Base-by-base conservation (phyloP, 2,888 invertebrate species). In the Leptopilina myrica region DNA sequence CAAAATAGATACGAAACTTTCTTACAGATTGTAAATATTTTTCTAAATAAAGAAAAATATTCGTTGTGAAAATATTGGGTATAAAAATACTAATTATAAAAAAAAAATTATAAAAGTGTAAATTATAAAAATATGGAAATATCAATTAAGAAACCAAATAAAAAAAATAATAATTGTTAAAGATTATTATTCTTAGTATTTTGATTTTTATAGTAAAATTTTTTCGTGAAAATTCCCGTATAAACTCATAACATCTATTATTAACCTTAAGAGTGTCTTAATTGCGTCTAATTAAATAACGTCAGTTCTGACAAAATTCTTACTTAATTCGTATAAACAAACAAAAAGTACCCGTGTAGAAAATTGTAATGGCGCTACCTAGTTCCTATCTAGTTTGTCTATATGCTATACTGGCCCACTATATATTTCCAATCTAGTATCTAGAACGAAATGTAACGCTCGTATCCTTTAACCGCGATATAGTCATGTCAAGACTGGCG, bases 201-300 rank as follows among this genome's bases (percentile, higher is more conserved):
- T 7, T 12, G 11, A 49, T 2, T 69, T 53, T 20, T 20, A 49
- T 49, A 26, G 33, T 26, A 33, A 43, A 14, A 26, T 65, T 6
- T 14, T 14, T 67, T 69, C 12, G 53, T 15, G 14, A 0, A 46
- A 14, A 14, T 14, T 46, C 15, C 7, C 26, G 49, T 20, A 49
- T 69, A 69, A 69, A 53, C 5, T 1, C 40, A 33, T 1, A 69
- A 53, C 49, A 7, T 69, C 33, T 69, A 69, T 69, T 53, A 26
- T 69, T 69, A 69, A 49, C 46, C 14, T 53, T 69, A 69, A 33
- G 26, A 69, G 53, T 46, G 49, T 53, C 53, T 26, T 53, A 69
- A 26, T 26, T 67, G 67, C 20, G 46, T 46, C 11, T 49, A 67
- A 67, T 49, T 69, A 14, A 46, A 69, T 49, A 49, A 8, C n/a